phyloP scores from a whole-genome alignment of 92 coral and sea anemone species.

The Phenganax stokvisi region DNA sequence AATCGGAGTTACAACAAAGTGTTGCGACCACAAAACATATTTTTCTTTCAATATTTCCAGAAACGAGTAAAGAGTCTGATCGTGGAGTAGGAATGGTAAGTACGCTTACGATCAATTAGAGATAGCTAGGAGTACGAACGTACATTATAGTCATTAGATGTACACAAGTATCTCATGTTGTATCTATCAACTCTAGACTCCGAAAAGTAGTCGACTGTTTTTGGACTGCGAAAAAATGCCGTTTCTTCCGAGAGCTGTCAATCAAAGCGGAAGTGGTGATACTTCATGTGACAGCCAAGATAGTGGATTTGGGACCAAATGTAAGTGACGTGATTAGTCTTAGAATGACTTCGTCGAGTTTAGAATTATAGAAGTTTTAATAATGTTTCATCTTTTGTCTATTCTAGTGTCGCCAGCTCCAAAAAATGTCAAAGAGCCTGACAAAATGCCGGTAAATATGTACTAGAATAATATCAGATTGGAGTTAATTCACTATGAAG shows the following conservation, averaged over 20 bases:
- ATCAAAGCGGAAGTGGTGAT: constrained; percentile 16
- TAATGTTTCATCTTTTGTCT: background rate
- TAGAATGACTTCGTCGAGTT: background rate
- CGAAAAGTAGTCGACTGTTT: constrained; percentile 31
- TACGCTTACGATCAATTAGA: background rate
- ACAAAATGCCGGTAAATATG: constrained; percentile 5
- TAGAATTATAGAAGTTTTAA: background rate
- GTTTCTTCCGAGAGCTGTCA: constrained; percentile 18
- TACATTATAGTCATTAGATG: background rate
- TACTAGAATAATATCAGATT: background rate
- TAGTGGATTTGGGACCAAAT: constrained; percentile 15
- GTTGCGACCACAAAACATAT: no score
- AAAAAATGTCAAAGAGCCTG: background rate
- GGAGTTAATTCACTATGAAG: background rate
- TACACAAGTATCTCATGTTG: background rate
- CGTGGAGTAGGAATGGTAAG: constrained; percentile 39
- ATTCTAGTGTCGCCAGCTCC: background rate
- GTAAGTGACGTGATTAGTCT: background rate
- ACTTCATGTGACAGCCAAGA: constrained; percentile 39
- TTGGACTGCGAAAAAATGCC: constrained; percentile 29
- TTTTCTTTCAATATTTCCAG: background rate
- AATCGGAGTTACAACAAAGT: background rate
- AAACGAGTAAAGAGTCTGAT: constrained; percentile 38
- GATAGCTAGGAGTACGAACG: background rate
- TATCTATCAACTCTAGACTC: constrained; percentile 4